These are phyloP conservation scores for Seira musarum DNA, from an alignment of 2,888 invertebrate genomes.

Conservation along the genomic window DNA sequence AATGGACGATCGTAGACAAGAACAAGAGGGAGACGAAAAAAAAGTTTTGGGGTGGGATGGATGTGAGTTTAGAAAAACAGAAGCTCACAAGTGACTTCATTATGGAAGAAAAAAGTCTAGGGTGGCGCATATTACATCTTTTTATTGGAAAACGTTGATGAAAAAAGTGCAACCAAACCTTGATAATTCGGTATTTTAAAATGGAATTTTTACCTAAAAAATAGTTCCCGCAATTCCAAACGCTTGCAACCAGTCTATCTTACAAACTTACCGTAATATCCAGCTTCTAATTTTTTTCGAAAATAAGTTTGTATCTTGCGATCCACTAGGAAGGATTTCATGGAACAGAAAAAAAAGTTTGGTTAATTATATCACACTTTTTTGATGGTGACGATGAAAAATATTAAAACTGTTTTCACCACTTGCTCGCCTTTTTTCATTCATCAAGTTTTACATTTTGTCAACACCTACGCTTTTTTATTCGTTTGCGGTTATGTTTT, in stretches of 20 bases:
- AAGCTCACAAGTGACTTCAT: conserved; percentile 21
- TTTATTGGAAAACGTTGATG: conserved; percentile 48
- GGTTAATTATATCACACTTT: conserved; percentile 55
- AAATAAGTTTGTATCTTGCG: too few species aligned
- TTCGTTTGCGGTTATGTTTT: too few species aligned
- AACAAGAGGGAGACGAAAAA: conserved; percentile 36
- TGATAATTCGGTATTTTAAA: too few species aligned
- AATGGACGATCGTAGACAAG: too few species aligned
- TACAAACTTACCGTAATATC: too few species aligned
- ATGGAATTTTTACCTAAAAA: too few species aligned
- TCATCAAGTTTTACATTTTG: conserved; percentile 7
- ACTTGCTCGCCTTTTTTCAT: conserved; percentile 29
- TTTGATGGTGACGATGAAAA: conserved; percentile 39
- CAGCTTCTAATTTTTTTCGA: too few species aligned
- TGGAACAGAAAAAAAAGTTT: background rate
- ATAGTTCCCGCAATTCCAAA: too few species aligned
- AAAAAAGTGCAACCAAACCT: background rate
- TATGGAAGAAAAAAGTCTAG: conserved; percentile 31
- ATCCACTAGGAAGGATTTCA: background rate
- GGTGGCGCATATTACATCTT: too few species aligned
- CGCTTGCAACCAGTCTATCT: too few species aligned
- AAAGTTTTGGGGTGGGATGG: conserved; percentile 58
- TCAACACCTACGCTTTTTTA: conserved; percentile 12
- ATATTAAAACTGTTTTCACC: conserved; percentile 36
- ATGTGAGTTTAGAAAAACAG: conserved; percentile 50